Percentiles rank a stretch among this genome's conserved stretches.
phyloP scores from a whole-genome alignment of 2,113 vertebrate species.

The Zosterops lateralis region DNA sequence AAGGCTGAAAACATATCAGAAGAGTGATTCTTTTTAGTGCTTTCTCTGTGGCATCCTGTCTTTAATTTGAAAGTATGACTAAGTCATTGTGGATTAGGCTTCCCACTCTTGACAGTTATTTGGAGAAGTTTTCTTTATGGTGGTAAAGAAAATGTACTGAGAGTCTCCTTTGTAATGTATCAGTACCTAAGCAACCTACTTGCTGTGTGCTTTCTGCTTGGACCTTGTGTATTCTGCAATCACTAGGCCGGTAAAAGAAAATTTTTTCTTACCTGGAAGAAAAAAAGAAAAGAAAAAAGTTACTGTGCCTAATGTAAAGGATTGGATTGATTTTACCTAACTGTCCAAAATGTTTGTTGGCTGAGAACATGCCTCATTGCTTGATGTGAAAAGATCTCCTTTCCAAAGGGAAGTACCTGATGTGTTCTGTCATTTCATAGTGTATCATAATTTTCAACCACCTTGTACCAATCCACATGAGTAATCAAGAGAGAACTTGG shows the following conservation, averaged over 20 bases:
- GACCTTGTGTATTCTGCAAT: background rate
- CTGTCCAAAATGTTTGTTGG: background rate
- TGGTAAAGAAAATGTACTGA: conserved; percentile 14
- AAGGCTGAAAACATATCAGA: conserved; percentile 14
- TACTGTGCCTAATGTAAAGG: background rate
- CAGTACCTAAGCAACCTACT: conserved; percentile 13
- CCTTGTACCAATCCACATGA: background rate
- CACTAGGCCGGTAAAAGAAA: background rate
- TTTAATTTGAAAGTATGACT: conserved; percentile 49
- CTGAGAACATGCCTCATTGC: background rate
- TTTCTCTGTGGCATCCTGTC: background rate
- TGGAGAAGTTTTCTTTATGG: conserved; percentile 17
- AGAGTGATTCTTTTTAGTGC: background rate
- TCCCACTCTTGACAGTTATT: conserved; percentile 31
- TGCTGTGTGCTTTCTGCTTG: background rate
- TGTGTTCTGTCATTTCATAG: background rate
- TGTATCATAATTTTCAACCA: background rate
- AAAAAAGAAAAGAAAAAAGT: background rate
- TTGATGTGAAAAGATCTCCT: background rate
- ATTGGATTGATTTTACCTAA: background rate
- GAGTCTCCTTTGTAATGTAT: background rate
- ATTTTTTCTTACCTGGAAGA: background rate
- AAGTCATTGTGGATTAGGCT: conserved; percentile 16
- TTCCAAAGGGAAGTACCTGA: background rate
- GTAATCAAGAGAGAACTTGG: background rate